These are phyloP conservation scores for Macrophya alboannulata DNA, from an alignment of 2,888 invertebrate species.

Conservation along the genomic window DNA sequence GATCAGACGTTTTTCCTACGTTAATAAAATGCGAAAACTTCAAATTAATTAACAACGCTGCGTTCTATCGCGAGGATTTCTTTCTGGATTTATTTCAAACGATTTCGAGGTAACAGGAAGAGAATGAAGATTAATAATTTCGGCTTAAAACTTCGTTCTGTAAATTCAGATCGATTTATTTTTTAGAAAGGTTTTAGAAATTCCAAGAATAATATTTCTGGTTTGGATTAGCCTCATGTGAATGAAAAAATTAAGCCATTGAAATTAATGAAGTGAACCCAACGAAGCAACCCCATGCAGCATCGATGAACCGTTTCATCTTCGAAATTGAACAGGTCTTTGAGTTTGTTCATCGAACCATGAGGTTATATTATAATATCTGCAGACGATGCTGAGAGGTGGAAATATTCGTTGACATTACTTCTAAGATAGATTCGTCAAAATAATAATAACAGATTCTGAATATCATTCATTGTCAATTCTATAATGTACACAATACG, in stretches of 20 bases:
- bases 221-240: not conserved
- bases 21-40: too few species aligned
- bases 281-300: not conserved
- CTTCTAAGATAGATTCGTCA: not conserved
- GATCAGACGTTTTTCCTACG: too few species aligned
- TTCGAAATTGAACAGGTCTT: not conserved
- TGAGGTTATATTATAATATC: not conserved
- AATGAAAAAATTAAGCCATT: not conserved
- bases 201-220: too few species aligned
- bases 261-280: not conserved
- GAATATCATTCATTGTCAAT: not conserved
- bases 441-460: not conserved
- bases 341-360: constrained; percentile 21
- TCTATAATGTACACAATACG: too few species aligned
- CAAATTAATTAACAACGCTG: too few species aligned
- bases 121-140: not conserved
- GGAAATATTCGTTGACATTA: constrained; percentile 27
- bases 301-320: constrained; percentile 15
- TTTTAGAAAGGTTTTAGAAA: too few species aligned
- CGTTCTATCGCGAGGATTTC: too few species aligned
- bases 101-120: not conserved
- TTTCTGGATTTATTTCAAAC: too few species aligned
- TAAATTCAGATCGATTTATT: too few species aligned
- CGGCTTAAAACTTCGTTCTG: too few species aligned
- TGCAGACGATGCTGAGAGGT: not conserved